These are phyloP conservation scores for Drosophila pallidifrons DNA, from an alignment of 1,140 invertebrate genomes.

Conservation along the genomic window DNA sequence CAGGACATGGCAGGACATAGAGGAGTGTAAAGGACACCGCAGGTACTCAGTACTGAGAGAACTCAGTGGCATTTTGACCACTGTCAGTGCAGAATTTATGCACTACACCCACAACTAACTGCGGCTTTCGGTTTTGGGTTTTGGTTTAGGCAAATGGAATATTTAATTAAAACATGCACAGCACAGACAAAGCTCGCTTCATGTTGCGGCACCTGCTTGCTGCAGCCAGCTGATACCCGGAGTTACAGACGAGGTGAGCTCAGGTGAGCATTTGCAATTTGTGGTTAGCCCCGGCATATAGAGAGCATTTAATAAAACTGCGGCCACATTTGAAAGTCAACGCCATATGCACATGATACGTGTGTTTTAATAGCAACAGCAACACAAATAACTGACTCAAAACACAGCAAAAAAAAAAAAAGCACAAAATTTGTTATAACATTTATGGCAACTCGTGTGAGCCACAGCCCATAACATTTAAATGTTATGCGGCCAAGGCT, in stretches of 20 bases:
- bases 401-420: not conserved
- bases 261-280: conserved; percentile 57
- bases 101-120: conserved; percentile 59
- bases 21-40: not conserved
- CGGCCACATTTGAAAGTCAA: conserved; percentile 57
- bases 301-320: conserved; percentile 59
- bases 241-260: conserved; percentile 14
- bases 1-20: conserved; percentile 4
- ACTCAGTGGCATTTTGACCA: conserved; percentile 35
- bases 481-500: conserved; percentile 65
- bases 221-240: conserved; percentile 51
- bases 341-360: conserved; percentile 36
- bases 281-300: conserved; percentile 41
- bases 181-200: conserved; percentile 47
- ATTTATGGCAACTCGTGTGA: conserved; percentile 59
- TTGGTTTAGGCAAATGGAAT: conserved; percentile 81
- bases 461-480: conserved; percentile 71
- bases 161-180: conserved; percentile 81
- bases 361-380: conserved; percentile 31
- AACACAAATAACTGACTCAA: not conserved
- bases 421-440: conserved; percentile 67
- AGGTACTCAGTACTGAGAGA: not conserved
- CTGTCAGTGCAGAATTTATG: conserved; percentile 51
- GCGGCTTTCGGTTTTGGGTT: conserved; percentile 56
- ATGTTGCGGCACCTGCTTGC: conserved; percentile 34